A percentile compares a stretch with the other conserved stretches of the same genome.
Evolutionary conservation across 2,888 invertebrate species (phyloP).

Genomic region (Operophtera brumata): DNA sequence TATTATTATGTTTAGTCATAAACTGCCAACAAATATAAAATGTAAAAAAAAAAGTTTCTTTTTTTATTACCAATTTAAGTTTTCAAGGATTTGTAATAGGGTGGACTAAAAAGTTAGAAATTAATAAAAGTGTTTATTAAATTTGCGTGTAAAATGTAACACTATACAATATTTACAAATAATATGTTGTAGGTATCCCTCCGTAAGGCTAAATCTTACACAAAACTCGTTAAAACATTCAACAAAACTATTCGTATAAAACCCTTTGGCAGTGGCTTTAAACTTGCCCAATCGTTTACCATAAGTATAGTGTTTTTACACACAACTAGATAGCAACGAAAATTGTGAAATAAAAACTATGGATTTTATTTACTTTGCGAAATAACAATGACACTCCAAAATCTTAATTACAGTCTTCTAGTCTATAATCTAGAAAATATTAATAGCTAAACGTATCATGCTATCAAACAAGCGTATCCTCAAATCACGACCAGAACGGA

Average conservation of each 20-base stretch:
- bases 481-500: background rate
- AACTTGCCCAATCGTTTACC: slow-evolving; percentile 4
- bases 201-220: slow-evolving; percentile 31
- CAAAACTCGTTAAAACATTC: slow-evolving; percentile 50
- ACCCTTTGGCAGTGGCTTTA: slow-evolving; percentile 43
- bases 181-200: slow-evolving; percentile 30
- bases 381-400: background rate
- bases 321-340: slow-evolving; percentile 2
- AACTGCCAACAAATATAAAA: slow-evolving; percentile 60
- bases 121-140: slow-evolving; percentile 50
- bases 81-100: background rate
- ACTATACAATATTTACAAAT: slow-evolving; percentile 67
- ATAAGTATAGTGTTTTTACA: slow-evolving; percentile 3
- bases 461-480: background rate
- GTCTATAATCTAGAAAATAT: slow-evolving; percentile 4
- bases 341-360: slow-evolving; percentile 7
- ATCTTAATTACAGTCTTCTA: slow-evolving; percentile 4
- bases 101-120: slow-evolving; percentile 7
- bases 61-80: background rate
- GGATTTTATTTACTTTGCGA: slow-evolving; percentile 11
- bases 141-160: slow-evolving; percentile 61
- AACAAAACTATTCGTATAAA: slow-evolving; percentile 46
- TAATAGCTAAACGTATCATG: slow-evolving; percentile 1
- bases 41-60: slow-evolving; percentile 5
- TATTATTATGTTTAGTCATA: slow-evolving; percentile 61